These are phyloP conservation scores for Lethrus apterus DNA, from an alignment of 1,140 invertebrate species.

Conservation along the genomic window DNA sequence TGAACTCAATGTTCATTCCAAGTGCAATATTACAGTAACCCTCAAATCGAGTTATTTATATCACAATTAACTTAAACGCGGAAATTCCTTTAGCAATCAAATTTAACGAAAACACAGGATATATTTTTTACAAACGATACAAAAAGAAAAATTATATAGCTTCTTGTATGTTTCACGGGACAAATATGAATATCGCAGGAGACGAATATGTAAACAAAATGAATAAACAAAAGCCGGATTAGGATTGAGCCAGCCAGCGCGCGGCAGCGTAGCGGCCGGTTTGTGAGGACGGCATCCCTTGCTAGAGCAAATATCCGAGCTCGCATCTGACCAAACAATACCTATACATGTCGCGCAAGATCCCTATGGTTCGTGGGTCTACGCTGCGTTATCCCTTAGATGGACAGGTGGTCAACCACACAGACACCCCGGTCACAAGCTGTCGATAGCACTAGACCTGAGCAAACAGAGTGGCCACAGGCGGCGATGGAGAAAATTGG, in stretches of 20 bases:
- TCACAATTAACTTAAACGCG: too few relatives aligned
- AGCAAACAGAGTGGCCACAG: constrained; percentile 26
- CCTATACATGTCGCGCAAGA: constrained; percentile 6
- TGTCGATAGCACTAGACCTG: constrained; percentile 31
- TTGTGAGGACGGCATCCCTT: too few relatives aligned
- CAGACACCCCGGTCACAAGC: constrained; percentile 21
- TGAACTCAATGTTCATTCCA: too few relatives aligned
- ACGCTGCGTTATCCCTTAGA: constrained; percentile 18
- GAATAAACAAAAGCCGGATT: constrained; percentile 37
- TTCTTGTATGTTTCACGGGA: too few relatives aligned
- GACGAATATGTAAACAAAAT: constrained; percentile 33
- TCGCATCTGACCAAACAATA: constrained; percentile 13
- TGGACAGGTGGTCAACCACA: constrained; percentile 22
- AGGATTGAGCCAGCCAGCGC: constrained; percentile 18
- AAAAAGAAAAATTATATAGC: too few relatives aligned
- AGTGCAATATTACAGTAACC: too few relatives aligned
- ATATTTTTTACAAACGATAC: too few relatives aligned
- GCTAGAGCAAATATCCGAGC: constrained; percentile 25
- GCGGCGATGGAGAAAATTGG: constrained; percentile 30
- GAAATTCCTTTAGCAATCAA: too few relatives aligned
- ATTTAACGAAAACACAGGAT: too few relatives aligned
- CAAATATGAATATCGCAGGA: too few relatives aligned
- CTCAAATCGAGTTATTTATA: too few relatives aligned
- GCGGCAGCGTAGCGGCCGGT: too few relatives aligned
- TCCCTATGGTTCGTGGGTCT: constrained; percentile 3